Evolutionary conservation across 1,140 invertebrate species (phyloP).

Genomic region (Drosophila equinoxialis): DNA sequence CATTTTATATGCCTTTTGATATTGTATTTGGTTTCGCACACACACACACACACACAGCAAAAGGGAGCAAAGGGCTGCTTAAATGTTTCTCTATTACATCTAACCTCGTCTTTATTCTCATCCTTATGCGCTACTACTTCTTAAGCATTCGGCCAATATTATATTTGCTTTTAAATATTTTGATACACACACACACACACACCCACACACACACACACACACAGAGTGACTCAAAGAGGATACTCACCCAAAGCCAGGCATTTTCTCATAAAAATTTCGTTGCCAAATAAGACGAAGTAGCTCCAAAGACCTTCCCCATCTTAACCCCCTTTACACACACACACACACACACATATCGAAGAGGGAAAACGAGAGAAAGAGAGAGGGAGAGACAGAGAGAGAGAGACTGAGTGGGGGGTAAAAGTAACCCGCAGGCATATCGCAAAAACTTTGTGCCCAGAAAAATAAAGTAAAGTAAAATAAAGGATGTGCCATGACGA

Average conservation of each 20-base stretch:
- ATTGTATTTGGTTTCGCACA: slow-evolving; percentile 51
- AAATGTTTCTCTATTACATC: slow-evolving; percentile 79
- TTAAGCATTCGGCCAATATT: slow-evolving; percentile 53
- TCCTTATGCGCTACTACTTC: background rate
- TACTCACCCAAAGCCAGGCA: slow-evolving; percentile 56
- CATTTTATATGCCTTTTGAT: slow-evolving; percentile 73
- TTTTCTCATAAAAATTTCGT: slow-evolving; percentile 81
- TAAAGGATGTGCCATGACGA: slow-evolving; percentile 78
- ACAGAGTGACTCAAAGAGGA: slow-evolving; percentile 28
- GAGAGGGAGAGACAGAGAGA: slow-evolving; percentile 35
- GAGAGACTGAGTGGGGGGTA: slow-evolving; percentile 27
- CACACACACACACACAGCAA: no score
- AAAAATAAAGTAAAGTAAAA: slow-evolving; percentile 66
- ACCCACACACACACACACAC: slow-evolving; percentile 50
- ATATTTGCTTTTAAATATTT: slow-evolving; percentile 83
- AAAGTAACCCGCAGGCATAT: slow-evolving; percentile 73
- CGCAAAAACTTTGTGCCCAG: slow-evolving; percentile 64
- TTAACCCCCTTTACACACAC: slow-evolving; percentile 30
- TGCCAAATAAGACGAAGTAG: slow-evolving; percentile 78
- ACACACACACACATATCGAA: slow-evolving; percentile 1
- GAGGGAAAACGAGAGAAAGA: background rate
- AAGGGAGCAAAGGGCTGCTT: slow-evolving; percentile 48
- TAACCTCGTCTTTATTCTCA: slow-evolving; percentile 15
- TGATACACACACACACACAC: slow-evolving; percentile 63
- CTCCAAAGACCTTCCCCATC: slow-evolving; percentile 18